phyloP scores from a whole-genome alignment of 2,113 vertebrate genomes.

The Zosterops borbonicus region DNA sequence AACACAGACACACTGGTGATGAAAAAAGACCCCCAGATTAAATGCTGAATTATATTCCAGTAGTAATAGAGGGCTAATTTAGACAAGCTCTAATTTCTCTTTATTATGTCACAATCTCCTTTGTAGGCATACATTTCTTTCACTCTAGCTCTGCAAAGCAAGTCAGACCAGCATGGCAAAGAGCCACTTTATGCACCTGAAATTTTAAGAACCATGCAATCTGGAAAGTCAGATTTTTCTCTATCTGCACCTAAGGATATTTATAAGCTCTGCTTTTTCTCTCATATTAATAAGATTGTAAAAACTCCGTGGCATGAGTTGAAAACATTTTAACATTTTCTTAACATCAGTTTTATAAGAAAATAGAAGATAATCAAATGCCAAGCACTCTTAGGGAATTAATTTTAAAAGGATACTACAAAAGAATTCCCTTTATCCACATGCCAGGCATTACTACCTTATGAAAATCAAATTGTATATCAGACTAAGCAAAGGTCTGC shows the following conservation, averaged over 20 bases:
- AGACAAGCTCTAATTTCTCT: neutral
- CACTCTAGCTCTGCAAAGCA: neutral
- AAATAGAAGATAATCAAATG: neutral
- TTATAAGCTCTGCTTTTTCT: neutral
- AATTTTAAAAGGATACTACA: neutral
- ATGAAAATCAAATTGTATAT: neutral
- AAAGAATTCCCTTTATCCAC: neutral
- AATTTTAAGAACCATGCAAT: rapidly evolving
- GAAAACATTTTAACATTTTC: neutral
- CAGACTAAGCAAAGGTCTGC: neutral
- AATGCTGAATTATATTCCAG: neutral
- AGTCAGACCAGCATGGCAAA: neutral
- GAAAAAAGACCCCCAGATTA: neutral
- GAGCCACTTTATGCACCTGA: neutral
- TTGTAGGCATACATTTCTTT: neutral
- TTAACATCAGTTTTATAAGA: neutral
- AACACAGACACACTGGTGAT: neutral
- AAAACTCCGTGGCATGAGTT: neutral
- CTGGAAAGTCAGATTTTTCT: neutral
- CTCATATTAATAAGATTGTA: neutral
- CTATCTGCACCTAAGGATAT: neutral
- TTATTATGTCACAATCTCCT: neutral
- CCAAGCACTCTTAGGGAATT: neutral
- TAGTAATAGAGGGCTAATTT: neutral
- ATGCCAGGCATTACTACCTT: neutral